These are phyloP conservation scores for Trichoplusia ni DNA, from an alignment of 1,140 invertebrate species.

Conservation along the genomic window DNA sequence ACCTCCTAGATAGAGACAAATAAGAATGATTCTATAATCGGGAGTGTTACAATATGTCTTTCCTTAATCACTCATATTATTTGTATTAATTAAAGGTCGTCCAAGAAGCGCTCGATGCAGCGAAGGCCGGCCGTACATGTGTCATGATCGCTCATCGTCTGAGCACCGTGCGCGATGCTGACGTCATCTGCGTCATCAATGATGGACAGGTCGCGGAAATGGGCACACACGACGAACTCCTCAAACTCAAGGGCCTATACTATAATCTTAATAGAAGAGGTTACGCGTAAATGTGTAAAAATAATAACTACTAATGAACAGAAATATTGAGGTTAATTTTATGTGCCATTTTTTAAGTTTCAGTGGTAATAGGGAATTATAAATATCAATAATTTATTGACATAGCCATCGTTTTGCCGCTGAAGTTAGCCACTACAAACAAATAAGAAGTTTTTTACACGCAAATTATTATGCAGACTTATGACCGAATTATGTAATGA, in stretches of 20 bases:
- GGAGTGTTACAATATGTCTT: background rate
- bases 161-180: conserved; percentile 88
- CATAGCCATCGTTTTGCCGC: too few relatives aligned
- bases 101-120: conserved; percentile 84
- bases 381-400: too few relatives aligned
- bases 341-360: too few relatives aligned
- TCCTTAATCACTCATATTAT: background rate
- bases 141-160: conserved; percentile 88
- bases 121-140: conserved; percentile 85
- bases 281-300: conserved; percentile 36
- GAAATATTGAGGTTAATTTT: background rate
- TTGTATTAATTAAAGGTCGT: conserved; percentile 78
- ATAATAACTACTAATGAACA: background rate
- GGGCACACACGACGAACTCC: conserved; percentile 91
- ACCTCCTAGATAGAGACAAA: too few relatives aligned
- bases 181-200: conserved; percentile 90
- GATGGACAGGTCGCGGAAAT: conserved; percentile 88
- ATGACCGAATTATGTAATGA: too few relatives aligned
- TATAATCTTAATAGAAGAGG: conserved; percentile 77
- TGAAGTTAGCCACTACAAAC: too few relatives aligned
- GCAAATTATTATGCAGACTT: too few relatives aligned
- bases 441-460: too few relatives aligned
- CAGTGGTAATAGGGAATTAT: too few relatives aligned
- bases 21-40: too few relatives aligned
- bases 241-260: conserved; percentile 89